phyloP scores from a whole-genome alignment of 2,113 vertebrate genomes.

The Holacanthus passer region DNA sequence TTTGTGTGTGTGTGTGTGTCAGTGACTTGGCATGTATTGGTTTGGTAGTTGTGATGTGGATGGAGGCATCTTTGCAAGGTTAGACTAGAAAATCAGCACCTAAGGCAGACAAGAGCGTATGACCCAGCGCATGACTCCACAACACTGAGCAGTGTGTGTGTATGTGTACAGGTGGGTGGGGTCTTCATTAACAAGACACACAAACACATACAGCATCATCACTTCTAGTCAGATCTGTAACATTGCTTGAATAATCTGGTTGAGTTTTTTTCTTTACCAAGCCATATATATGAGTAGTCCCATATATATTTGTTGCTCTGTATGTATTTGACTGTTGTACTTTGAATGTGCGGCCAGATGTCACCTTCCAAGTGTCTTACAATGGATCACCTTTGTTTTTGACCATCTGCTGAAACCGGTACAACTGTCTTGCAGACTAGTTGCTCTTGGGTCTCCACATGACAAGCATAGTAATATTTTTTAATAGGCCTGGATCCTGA shows the following conservation, averaged over 20 bases:
- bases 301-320: neutral
- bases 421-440: neutral
- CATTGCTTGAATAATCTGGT: conserved; percentile 7
- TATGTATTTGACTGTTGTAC: neutral
- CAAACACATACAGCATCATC: neutral
- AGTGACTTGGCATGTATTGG: conserved; percentile 2
- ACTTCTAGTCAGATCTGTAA: conserved; percentile 20
- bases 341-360: neutral
- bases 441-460: conserved; percentile 42
- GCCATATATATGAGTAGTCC: neutral
- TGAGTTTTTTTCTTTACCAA: neutral
- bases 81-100: conserved; percentile 67
- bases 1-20: conserved; percentile 5
- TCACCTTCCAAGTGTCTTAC: neutral
- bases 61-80: conserved; percentile 54
- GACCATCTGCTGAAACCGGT: conserved; percentile 16
- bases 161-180: neutral
- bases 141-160: conserved; percentile 58
- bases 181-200: conserved; percentile 28
- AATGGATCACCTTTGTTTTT: conserved; percentile 20
- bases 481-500: conserved; percentile 36
- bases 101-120: conserved; percentile 68
- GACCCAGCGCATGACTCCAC: conserved; percentile 71
- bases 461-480: conserved; percentile 34
- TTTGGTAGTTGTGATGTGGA: conserved; percentile 44